Base-by-base conservation (phyloP, 2,797 vertebrate genomes). In the Salmo trutta region DNA sequence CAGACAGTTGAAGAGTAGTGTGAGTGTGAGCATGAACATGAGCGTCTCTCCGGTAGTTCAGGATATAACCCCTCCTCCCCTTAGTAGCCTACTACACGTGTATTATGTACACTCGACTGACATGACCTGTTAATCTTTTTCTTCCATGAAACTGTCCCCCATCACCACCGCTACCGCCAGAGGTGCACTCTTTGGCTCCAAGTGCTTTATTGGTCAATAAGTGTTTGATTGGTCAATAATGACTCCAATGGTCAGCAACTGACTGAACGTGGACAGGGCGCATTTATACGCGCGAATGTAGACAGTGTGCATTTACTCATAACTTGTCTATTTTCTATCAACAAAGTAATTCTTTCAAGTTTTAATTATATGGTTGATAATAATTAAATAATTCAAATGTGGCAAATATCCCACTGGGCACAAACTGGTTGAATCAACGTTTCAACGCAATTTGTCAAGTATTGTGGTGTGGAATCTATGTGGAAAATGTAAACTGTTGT, bases 1-100 rank as follows among this genome's bases (percentile, higher is more conserved):
- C 86, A 89, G 88, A 89, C 90, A 88, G 81, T 84, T 77, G 80
- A 80, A 79, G 79, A 81, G 77, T 76, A 71, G 82, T 85, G 66
- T 68, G 83, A 75, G 77, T 62, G 6, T 47, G 41, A 41, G 41
- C 41, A 8, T 10, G 41, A 36, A 7, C 5, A 21, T 77, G 83
- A 77, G 79, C 78, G 72, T 19, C 77, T 72, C 82, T 74, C 52
- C 21, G 79, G 75, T 27, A 76, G 83, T 81, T 83, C 70, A 79
- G 77, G 73, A 56, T 79, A 81, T 82, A 79, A 82, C 75, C 88
- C 92, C 87, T 71, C 75, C 83, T 85, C 80, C 83, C 79, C 79
- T 82, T 21, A 76, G 76, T 79, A 24, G 21, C 19, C 59, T 59
- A 75, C 47, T 84, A 75, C 66, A 75, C 65, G 80, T 56, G 69